phyloP scores from a whole-genome alignment of 2,797 vertebrate species.

The Tokudaia tokunoshimensis region DNA sequence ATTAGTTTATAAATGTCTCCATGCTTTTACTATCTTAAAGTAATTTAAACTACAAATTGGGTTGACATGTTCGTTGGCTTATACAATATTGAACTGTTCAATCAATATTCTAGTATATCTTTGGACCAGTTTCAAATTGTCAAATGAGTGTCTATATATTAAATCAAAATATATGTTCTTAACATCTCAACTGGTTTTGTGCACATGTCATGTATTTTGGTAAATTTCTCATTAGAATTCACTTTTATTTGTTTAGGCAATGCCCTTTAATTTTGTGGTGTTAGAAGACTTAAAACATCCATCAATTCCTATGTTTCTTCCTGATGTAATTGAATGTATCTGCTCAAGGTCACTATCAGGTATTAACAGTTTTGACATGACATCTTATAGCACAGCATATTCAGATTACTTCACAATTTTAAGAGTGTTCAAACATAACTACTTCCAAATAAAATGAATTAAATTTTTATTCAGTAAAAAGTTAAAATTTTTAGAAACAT shows the following conservation, averaged over 20 bases:
- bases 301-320: neutral
- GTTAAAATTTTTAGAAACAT: neutral
- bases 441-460: neutral
- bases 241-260: neutral
- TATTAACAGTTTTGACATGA: neutral
- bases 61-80: neutral
- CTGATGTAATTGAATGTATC: neutral
- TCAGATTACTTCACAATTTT: neutral
- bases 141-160: slow-evolving; percentile 20
- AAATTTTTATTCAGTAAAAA: neutral
- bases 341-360: neutral
- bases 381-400: neutral
- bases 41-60: neutral
- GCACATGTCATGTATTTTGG: neutral
- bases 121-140: neutral
- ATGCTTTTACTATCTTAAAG: slow-evolving; percentile 24
- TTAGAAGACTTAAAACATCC: neutral
- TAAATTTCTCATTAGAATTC: neutral
- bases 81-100: neutral
- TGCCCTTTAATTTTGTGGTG: neutral
- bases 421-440: neutral
- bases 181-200: neutral
- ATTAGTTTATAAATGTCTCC: neutral
- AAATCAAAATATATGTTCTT: slow-evolving; percentile 15
- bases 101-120: neutral